Base-by-base conservation (phyloP, 2,888 invertebrate genomes). In the Anthoptus insignis region DNA sequence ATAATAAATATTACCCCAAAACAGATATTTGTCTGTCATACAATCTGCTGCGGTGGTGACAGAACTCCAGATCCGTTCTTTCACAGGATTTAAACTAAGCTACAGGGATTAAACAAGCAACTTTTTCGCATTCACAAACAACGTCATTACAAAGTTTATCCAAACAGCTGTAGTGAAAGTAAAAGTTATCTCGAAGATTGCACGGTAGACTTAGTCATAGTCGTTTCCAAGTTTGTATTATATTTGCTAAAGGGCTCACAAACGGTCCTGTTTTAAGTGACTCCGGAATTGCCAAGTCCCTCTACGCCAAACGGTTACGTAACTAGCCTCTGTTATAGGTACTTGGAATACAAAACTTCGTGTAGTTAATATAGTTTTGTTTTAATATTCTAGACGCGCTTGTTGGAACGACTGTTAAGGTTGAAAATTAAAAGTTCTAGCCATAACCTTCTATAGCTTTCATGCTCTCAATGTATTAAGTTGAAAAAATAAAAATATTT, bases 181-280 rank as follows among this genome's bases (percentile, higher is more conserved):
- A 8, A 16, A 42, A 42, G 7, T 42, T 42, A 42, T 42, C 42
- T 19, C 19, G 16, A 42, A 42, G 19, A 42, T 42, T 42, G 42
- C 42, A 42, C n/a, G 3, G 37, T 37, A 37, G 19, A 19, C 42
- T 42, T 22, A 53, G 24, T 49, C 24, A 24, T 6, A n/a, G 24
- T 14, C 14, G 3, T 21, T 37, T 14, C 53, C 34, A 37, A 53
- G 53, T 53, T 53, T 22, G 34, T 53, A 32, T 53, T 53, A 21
- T 53, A 53, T 53, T 53, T 53, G 37, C 53, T 53, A n/a, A 53
- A 37, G 22, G 53, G 21, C n/a, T 34, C 14, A 16, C 53, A 22
- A 53, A 34, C 22, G 32, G 3, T 34, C 8, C 22, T 22, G 34
- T 22, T 22, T 13, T 8, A 8, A 21, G n/a, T 53, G 37, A 53